phyloP scores from a whole-genome alignment of 2,113 vertebrate species.

The Hemibagrus wyckioides region DNA sequence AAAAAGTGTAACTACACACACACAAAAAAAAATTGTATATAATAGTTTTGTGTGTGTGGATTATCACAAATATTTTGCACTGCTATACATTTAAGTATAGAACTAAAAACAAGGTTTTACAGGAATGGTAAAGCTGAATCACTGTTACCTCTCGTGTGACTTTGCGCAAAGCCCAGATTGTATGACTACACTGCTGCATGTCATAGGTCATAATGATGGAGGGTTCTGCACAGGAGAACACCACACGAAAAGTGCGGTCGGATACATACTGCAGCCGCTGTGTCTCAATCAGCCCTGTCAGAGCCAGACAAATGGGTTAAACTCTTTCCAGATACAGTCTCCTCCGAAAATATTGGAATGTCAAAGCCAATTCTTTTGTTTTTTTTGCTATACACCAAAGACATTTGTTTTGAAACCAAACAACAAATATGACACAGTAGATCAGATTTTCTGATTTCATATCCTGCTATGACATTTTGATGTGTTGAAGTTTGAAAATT shows the following conservation, averaged over 20 bases:
- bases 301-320: slow-evolving; percentile 1
- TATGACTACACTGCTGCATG: slow-evolving; percentile 83
- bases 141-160: slow-evolving; percentile 84
- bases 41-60: neutral
- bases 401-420: neutral
- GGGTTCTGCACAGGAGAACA: slow-evolving; percentile 84
- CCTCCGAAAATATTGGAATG: neutral
- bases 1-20: neutral
- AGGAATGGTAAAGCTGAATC: neutral
- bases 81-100: neutral
- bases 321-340: neutral
- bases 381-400: neutral
- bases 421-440: neutral
- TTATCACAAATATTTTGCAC: neutral
- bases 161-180: slow-evolving; percentile 87
- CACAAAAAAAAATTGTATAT: neutral
- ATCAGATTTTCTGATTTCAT: neutral
- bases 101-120: neutral
- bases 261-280: slow-evolving; percentile 86
- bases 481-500: neutral
- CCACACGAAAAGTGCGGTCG: slow-evolving; percentile 83
- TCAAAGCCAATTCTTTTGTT: neutral
- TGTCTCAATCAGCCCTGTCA: slow-evolving; percentile 79
- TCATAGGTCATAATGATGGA: slow-evolving; percentile 94
- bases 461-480: neutral